phyloP scores from a whole-genome alignment of 2,888 invertebrate species.

The Pecten maximus region DNA sequence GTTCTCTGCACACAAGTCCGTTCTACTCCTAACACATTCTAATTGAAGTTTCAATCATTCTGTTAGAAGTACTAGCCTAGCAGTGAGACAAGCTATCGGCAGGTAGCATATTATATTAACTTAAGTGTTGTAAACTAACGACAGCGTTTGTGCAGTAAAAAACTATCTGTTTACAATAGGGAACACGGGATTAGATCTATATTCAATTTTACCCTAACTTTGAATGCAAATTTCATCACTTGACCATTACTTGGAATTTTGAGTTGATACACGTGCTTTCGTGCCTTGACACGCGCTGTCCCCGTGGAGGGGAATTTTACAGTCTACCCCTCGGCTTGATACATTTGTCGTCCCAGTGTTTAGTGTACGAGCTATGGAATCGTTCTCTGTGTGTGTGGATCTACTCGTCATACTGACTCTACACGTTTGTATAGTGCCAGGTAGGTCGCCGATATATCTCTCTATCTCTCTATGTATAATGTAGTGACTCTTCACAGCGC shows the following conservation, averaged over 20 bases:
- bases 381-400: background rate
- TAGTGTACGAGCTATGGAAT: background rate
- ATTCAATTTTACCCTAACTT: background rate
- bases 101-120: conserved; percentile 27
- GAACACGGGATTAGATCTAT: background rate
- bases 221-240: background rate
- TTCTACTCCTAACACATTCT: background rate
- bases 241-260: background rate
- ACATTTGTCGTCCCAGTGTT: background rate
- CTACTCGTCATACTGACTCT: background rate
- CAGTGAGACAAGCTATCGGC: background rate
- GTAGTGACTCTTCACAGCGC: too few species aligned
- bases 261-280: background rate
- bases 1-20: background rate
- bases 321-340: background rate
- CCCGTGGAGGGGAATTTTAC: background rate
- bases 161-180: background rate
- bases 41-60: conserved; percentile 22
- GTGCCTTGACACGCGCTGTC: background rate
- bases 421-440: background rate
- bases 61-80: background rate
- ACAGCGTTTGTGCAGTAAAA: background rate
- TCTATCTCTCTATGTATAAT: background rate
- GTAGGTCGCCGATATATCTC: background rate
- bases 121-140: background rate